Percentiles rank a stretch among this genome's conserved stretches.
Conservation (phyloP, 2,888 invertebrate species). For the Eudemis profundana region DNA sequence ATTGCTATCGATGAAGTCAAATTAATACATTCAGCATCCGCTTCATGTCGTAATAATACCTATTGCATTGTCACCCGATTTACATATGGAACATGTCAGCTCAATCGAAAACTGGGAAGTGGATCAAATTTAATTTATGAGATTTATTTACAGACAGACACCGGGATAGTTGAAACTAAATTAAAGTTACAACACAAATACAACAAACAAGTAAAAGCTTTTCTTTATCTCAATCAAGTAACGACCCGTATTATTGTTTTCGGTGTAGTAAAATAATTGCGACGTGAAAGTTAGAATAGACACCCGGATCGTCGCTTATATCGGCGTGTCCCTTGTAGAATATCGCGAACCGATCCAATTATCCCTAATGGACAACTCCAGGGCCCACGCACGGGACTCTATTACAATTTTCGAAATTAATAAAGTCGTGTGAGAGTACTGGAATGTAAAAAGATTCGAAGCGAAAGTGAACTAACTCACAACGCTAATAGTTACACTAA, state of each 20-base stretch:
- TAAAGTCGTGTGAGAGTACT: constrained; percentile 8
- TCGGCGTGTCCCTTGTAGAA: constrained; percentile 48
- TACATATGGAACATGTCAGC: too few relatives aligned
- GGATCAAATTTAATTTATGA: too few relatives aligned
- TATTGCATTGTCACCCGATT: too few relatives aligned
- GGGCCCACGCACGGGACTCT: constrained; percentile 35
- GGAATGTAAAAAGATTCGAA: neutral
- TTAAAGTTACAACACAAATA: too few relatives aligned
- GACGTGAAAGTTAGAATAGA: constrained; percentile 24
- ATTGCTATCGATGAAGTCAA: too few relatives aligned
- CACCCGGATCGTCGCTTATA: constrained; percentile 19
- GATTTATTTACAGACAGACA: too few relatives aligned
- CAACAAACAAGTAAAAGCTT: too few relatives aligned
- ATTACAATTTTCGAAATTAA: constrained; percentile 39
- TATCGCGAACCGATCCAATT: constrained; percentile 71
- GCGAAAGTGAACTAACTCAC: constrained; percentile 2
- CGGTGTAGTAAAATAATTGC: neutral
- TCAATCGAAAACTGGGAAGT: too few relatives aligned
- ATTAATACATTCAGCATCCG: too few relatives aligned
- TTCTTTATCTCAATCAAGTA: too few relatives aligned
- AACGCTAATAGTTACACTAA: neutral
- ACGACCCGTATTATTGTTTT: neutral
- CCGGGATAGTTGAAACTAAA: too few relatives aligned
- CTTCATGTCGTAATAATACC: too few relatives aligned
- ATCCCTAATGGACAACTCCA: constrained; percentile 70